Percentiles rank a stretch among this genome's conserved stretches.
Evolutionary conservation across 2,797 vertebrate species (phyloP).

Genomic region (Avahi laniger): DNA sequence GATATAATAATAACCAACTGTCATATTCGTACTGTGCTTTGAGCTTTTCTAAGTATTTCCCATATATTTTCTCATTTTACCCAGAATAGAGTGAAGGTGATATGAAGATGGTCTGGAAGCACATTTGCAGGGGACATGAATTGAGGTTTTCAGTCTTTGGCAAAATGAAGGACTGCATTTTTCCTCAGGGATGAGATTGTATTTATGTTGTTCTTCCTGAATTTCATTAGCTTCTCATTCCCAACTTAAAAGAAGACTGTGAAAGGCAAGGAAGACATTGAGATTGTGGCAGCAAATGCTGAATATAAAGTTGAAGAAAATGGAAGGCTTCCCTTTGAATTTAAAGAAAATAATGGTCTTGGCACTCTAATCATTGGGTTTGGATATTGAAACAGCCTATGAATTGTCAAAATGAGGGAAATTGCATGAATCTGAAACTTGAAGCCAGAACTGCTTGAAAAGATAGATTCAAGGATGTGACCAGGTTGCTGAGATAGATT

Average conservation of each 20-base stretch:
- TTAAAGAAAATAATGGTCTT: constrained; percentile 66
- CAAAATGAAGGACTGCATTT: constrained; percentile 52
- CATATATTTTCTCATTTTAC: constrained; percentile 54
- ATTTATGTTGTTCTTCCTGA: constrained; percentile 64
- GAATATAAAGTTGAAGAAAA: constrained; percentile 59
- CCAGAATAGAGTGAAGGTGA: constrained; percentile 37
- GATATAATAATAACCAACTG: background rate
- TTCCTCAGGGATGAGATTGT: constrained; percentile 49
- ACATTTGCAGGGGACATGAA: constrained; percentile 54
- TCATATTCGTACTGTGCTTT: constrained; percentile 29
- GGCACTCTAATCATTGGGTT: constrained; percentile 55
- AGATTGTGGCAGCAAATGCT: constrained; percentile 54
- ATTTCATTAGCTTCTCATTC: constrained; percentile 72
- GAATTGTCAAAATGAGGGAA: constrained; percentile 54
- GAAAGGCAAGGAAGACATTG: constrained; percentile 64
- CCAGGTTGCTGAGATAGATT: constrained; percentile 47
- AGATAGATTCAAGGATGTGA: constrained; percentile 47
- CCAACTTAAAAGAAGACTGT: constrained; percentile 65
- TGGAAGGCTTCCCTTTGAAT: constrained; percentile 58
- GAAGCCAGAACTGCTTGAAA: constrained; percentile 54
- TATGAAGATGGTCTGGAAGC: constrained; percentile 49
- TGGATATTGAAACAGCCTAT: constrained; percentile 51
- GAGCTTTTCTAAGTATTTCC: constrained; percentile 58
- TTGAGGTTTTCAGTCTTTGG: constrained; percentile 63
- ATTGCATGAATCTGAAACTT: constrained; percentile 50